Percentiles rank a stretch among this genome's conserved stretches.
Evolutionary conservation across 2,888 invertebrate species (phyloP).

Genomic region (Drosophila monieri): DNA sequence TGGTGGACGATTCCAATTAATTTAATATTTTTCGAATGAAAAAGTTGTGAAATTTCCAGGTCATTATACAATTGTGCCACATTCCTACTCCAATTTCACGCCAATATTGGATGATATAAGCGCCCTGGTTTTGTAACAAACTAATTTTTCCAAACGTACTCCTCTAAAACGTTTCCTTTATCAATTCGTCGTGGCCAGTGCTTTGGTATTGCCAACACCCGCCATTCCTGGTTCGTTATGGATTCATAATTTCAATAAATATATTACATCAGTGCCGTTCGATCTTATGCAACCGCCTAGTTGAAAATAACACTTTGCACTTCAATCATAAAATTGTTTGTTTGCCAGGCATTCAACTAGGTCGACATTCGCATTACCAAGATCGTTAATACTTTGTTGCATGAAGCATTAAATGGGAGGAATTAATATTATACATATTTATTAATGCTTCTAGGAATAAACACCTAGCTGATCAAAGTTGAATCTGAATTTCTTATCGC

Average conservation of each 20-base stretch:
- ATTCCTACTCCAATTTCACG: constrained; percentile 13
- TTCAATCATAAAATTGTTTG: constrained; percentile 15
- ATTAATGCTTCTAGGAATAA: background rate
- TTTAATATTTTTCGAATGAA: background rate
- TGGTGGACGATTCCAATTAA: background rate
- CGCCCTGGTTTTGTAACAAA: constrained; percentile 9
- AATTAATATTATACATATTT: background rate
- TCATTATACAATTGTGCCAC: background rate
- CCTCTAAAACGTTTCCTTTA: background rate
- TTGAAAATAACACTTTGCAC: constrained; percentile 20
- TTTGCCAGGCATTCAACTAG: constrained; percentile 1
- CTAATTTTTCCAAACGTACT: constrained; percentile 9
- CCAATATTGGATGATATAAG: constrained; percentile 11
- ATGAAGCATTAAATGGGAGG: background rate
- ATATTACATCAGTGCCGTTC: constrained; percentile 14
- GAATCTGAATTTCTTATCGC: background rate
- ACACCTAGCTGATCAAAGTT: background rate
- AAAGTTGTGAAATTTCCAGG: constrained; percentile 6
- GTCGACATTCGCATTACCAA: background rate
- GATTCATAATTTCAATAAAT: constrained; percentile 6
- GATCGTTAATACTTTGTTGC: constrained; percentile 15
- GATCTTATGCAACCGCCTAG: constrained; percentile 16
- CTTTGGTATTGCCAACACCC: background rate
- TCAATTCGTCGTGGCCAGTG: constrained; percentile 10
- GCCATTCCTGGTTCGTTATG: constrained; percentile 5